A percentile compares a stretch with the other conserved stretches of the same genome.
Evolutionary conservation across 2,113 vertebrate species (phyloP).

Genomic region (Sclerurus mexicanus): DNA sequence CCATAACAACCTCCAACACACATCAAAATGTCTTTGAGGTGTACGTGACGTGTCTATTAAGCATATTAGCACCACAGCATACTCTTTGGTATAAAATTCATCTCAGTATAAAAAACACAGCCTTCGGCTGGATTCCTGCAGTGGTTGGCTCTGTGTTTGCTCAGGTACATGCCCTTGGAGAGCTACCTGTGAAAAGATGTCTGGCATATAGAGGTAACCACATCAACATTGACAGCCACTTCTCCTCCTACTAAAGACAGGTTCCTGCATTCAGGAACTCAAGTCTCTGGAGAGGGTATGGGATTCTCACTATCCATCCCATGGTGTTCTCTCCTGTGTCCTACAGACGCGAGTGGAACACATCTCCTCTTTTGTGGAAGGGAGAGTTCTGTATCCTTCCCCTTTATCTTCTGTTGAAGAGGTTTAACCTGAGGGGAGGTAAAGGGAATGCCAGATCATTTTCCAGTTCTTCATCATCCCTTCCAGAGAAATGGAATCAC

Average conservation of each 20-base stretch:
- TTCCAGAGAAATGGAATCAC: not conserved
- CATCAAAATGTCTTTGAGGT: not conserved
- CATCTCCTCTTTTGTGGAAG: not conserved
- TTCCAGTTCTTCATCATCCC: not conserved
- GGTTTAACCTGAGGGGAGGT: not conserved
- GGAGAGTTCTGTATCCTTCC: not conserved
- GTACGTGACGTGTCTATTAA: not conserved
- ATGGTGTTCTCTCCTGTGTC: fast-evolving
- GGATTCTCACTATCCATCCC: not conserved
- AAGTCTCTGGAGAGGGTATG: not conserved
- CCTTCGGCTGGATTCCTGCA: not conserved
- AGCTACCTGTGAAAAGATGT: not conserved
- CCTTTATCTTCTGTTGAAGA: not conserved
- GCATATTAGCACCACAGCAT: not conserved
- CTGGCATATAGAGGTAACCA: not conserved
- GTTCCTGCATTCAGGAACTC: not conserved
- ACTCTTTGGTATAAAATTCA: not conserved
- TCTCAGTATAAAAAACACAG: not conserved
- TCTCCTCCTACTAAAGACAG: not conserved
- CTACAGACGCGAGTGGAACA: fast-evolving
- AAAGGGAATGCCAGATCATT: not conserved
- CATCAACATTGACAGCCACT: fast-evolving
- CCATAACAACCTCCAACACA: not conserved
- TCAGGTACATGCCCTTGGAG: not conserved
- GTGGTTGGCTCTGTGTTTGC: not conserved